Evolutionary conservation across 2,888 invertebrate species (phyloP).

Genomic region (Piscicola geometra): DNA sequence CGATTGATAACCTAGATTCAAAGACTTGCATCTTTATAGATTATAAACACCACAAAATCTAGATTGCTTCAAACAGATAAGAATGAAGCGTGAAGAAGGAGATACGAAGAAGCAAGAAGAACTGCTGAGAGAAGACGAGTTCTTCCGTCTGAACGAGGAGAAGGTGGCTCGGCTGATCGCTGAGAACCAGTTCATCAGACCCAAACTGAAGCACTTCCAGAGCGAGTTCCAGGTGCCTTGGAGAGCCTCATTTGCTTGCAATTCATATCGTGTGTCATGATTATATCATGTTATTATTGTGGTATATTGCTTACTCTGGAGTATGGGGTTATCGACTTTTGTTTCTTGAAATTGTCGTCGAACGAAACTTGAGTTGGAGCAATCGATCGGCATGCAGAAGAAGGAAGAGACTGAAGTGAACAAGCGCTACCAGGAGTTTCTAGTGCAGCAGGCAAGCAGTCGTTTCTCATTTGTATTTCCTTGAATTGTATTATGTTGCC

Average conservation of each 20-base stretch:
- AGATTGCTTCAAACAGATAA: too few species aligned
- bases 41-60: too few species aligned
- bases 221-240: neutral
- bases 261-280: too few species aligned
- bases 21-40: neutral
- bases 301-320: too few species aligned
- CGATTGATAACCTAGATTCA: neutral
- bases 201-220: neutral
- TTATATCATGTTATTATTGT: too few species aligned
- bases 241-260: too few species aligned
- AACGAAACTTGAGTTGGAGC: neutral
- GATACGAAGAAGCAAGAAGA: conserved; percentile 2
- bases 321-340: neutral
- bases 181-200: neutral
- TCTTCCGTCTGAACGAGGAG: conserved; percentile 17
- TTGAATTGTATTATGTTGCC: too few species aligned
- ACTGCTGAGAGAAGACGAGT: neutral
- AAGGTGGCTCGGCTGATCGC: neutral
- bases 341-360: neutral
- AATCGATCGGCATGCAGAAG: too few species aligned
- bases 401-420: neutral
- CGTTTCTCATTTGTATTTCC: too few species aligned
- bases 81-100: neutral
- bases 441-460: neutral
- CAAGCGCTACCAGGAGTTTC: neutral